Evolutionary conservation across 2,113 vertebrate genomes (phyloP).

Genomic region (Lophochroa leadbeateri): DNA sequence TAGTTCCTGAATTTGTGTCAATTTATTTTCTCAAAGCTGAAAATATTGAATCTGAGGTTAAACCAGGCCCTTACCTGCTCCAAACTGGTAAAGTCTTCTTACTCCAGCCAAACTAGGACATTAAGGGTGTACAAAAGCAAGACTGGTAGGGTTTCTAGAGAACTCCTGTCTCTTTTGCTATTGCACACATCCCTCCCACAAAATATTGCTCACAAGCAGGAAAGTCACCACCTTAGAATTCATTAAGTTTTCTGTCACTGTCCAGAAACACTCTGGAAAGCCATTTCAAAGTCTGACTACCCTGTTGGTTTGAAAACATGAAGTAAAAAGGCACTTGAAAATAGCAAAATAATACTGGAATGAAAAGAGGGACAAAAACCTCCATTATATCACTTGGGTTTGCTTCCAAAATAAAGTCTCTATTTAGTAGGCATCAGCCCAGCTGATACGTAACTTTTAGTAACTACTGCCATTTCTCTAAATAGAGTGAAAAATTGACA

Average conservation of each 20-base stretch:
- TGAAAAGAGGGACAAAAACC: not conserved
- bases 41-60: not conserved
- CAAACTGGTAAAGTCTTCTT: not conserved
- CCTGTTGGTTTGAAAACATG: not conserved
- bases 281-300: not conserved
- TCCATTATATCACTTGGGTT: not conserved
- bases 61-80: not conserved
- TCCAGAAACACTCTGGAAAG: not conserved
- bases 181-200: not conserved
- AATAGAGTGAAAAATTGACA: not conserved
- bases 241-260: not conserved
- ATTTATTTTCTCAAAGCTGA: not conserved
- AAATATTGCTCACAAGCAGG: not conserved
- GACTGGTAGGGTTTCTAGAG: not conserved
- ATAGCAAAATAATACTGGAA: not conserved
- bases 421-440: not conserved
- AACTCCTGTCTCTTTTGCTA: not conserved
- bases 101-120: not conserved
- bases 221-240: not conserved
- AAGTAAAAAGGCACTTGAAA: not conserved
- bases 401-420: conserved; percentile 53
- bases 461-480: not conserved
- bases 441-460: not conserved
- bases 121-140: accelerated
- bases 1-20: not conserved